Conservation (phyloP, 2,113 vertebrate species). For the Brachyhypopomus gauderio region DNA sequence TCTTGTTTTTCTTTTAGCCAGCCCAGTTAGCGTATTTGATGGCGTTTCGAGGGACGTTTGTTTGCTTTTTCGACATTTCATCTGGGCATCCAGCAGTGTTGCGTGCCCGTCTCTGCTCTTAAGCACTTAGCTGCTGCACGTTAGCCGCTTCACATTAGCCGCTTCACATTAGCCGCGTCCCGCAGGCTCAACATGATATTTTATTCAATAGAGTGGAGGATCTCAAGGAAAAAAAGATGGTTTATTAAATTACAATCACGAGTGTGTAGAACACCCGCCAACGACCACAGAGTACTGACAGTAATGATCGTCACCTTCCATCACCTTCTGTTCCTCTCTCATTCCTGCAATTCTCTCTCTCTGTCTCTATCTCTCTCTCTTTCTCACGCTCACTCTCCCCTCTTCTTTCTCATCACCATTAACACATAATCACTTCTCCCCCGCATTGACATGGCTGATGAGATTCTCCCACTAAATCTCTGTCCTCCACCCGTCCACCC, state of each 20-base stretch:
- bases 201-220: slow-evolving; percentile 40
- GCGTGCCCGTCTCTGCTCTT: slow-evolving; percentile 9
- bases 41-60: not conserved
- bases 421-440: slow-evolving; percentile 52
- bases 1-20: too few species aligned
- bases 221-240: slow-evolving; percentile 1
- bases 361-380: not conserved
- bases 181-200: slow-evolving; percentile 22
- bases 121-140: slow-evolving; percentile 18
- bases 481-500: slow-evolving; percentile 22
- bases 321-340: not conserved
- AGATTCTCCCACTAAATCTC: slow-evolving; percentile 45
- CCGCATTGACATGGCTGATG: slow-evolving; percentile 48
- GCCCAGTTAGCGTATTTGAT: not conserved
- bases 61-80: not conserved
- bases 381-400: slow-evolving; percentile 6
- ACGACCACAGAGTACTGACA: slow-evolving; percentile 54
- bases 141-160: slow-evolving; percentile 20
- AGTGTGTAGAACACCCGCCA: slow-evolving; percentile 39
- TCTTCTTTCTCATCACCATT: slow-evolving; percentile 50
- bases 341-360: not conserved
- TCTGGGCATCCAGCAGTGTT: slow-evolving; percentile 14
- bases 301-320: slow-evolving; percentile 36
- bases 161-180: slow-evolving; percentile 13
- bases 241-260: slow-evolving; percentile 44